Conservation (phyloP, 2,888 invertebrate species). For the Lamellibrachia satsuma region DNA sequence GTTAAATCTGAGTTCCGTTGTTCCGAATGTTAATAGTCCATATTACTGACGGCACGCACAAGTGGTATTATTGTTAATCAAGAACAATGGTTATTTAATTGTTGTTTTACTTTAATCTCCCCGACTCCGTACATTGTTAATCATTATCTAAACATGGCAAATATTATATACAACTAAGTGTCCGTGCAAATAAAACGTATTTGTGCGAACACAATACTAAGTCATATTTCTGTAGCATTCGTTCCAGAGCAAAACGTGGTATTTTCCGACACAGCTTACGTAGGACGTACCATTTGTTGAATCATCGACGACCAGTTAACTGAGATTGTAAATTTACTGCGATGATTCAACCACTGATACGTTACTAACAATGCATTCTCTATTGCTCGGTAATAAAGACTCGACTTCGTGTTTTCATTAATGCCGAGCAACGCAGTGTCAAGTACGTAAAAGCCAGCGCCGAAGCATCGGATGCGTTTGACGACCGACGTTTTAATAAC, state of each 20-base stretch:
- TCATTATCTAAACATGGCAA: too few species aligned
- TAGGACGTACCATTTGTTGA: neutral
- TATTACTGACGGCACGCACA: too few species aligned
- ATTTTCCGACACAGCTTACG: neutral
- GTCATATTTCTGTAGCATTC: neutral
- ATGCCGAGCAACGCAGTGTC: neutral
- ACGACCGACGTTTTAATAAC: conserved; percentile 17
- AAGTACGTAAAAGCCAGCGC: neutral
- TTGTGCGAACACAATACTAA: neutral
- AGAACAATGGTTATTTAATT: too few species aligned
- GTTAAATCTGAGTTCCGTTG: too few species aligned
- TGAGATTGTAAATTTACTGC: neutral
- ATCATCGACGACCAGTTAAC: neutral
- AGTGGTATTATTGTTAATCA: too few species aligned
- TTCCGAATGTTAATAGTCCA: too few species aligned
- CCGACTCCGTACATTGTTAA: too few species aligned
- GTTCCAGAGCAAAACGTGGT: neutral
- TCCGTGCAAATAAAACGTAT: too few species aligned
- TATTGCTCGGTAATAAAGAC: conserved; percentile 3
- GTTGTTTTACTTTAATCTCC: too few species aligned
- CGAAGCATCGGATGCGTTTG: neutral
- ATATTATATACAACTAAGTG: too few species aligned
- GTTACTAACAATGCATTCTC: neutral
- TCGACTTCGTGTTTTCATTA: neutral
- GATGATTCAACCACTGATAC: neutral